A percentile compares a stretch with the other conserved stretches of the same genome.
These are phyloP conservation scores for Microchirus variegatus DNA, from an alignment of 2,797 vertebrate species.

Conservation along the genomic window DNA sequence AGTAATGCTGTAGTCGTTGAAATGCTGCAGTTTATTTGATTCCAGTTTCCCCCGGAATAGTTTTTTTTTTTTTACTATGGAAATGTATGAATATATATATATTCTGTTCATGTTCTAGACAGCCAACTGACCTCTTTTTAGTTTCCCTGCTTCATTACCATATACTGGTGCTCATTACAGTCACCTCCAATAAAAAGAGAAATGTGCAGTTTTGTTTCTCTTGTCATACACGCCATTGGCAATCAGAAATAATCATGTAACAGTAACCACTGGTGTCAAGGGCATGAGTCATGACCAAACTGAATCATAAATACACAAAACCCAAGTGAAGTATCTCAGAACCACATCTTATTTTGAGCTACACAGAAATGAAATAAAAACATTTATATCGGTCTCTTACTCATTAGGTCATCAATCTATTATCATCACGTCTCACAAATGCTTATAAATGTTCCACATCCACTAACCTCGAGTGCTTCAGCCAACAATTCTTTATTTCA, in stretches of 20 bases:
- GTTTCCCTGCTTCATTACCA: slow-evolving; percentile 39
- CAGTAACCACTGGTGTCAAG: slow-evolving; percentile 14
- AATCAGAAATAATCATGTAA: slow-evolving; percentile 16
- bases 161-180: slow-evolving; percentile 57
- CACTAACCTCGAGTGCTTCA: not conserved
- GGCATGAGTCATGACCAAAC: slow-evolving; percentile 13
- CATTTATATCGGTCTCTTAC: not conserved
- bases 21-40: not conserved
- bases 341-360: not conserved
- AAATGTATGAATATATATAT: slow-evolving; percentile 32
- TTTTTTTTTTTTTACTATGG: slow-evolving; percentile 12
- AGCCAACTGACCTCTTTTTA: slow-evolving; percentile 42
- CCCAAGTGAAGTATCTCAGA: slow-evolving; percentile 5
- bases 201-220: slow-evolving; percentile 21
- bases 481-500: not conserved
- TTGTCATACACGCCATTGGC: slow-evolving; percentile 10
- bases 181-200: slow-evolving; percentile 41
- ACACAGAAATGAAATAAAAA: not conserved
- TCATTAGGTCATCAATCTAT: not conserved
- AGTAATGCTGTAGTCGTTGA: not conserved
- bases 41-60: not conserved
- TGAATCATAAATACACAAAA: slow-evolving; percentile 8
- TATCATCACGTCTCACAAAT: no score
- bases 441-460: not conserved
- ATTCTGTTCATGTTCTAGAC: slow-evolving; percentile 37